Percentiles rank a stretch among this genome's conserved stretches.
phyloP scores from a whole-genome alignment of 1,140 invertebrate genomes.

The Eubasilissa regina region DNA sequence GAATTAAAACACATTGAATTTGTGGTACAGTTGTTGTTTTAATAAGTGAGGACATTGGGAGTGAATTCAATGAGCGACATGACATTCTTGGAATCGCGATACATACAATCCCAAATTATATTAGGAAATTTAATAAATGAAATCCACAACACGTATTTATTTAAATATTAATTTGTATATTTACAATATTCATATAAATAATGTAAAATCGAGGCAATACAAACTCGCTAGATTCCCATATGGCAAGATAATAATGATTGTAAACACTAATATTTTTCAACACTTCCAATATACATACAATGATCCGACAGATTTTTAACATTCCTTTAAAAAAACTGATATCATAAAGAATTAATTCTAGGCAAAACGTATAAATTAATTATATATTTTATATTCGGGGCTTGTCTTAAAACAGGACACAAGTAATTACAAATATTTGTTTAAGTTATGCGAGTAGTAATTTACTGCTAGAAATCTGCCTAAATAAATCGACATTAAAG shows the following conservation, averaged over 20 bases:
- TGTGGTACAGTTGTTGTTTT: not conserved
- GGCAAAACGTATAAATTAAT: not conserved
- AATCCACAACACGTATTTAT: not conserved
- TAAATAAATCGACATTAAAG: conserved; percentile 1
- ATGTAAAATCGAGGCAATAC: not conserved
- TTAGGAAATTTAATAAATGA: too few relatives aligned
- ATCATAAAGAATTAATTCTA: conserved; percentile 2
- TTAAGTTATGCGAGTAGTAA: too few relatives aligned
- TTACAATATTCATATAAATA: conserved; percentile 25
- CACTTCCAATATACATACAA: conserved; percentile 1
- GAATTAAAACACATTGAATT: not conserved
- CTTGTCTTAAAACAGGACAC: too few relatives aligned
- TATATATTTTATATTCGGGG: not conserved
- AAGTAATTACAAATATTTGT: too few relatives aligned
- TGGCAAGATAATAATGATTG: conserved; percentile 24
- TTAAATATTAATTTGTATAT: not conserved
- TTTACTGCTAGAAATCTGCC: not conserved
- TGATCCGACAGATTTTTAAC: not conserved
- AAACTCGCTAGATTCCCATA: conserved; percentile 13
- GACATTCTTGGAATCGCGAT: not conserved
- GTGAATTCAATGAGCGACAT: not conserved
- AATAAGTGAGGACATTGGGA: not conserved
- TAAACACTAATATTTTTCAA: not conserved
- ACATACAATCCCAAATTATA: not conserved
- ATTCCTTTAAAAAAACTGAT: conserved; percentile 6